Evolutionary conservation across 2,797 vertebrate genomes (phyloP).

Genomic region (Trichosurus vulpecula): DNA sequence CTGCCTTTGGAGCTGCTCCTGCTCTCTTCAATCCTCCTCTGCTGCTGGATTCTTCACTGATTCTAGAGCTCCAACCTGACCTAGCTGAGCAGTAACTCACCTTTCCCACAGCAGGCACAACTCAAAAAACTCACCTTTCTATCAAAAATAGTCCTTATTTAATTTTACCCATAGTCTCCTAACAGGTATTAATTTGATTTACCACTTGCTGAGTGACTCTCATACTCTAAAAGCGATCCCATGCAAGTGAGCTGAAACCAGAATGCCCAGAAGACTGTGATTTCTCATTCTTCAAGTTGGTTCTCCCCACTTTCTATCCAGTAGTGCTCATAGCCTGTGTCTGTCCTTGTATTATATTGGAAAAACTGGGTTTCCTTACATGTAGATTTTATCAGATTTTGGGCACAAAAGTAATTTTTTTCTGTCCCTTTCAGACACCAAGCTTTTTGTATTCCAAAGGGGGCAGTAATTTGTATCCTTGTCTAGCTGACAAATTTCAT

Average conservation of each 20-base stretch:
- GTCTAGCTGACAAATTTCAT: neutral
- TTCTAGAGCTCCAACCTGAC: neutral
- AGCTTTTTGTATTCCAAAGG: neutral
- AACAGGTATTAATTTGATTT: neutral
- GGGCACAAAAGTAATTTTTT: neutral
- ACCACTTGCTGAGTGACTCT: neutral
- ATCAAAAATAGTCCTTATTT: neutral
- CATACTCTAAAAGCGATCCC: neutral
- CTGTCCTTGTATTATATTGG: neutral
- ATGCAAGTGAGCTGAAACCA: neutral
- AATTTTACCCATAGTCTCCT: neutral
- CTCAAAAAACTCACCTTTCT: neutral
- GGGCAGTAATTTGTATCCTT: neutral
- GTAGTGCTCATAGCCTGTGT: neutral
- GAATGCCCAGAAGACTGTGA: neutral
- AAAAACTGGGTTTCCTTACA: neutral
- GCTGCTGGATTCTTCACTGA: neutral
- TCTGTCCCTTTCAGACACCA: neutral
- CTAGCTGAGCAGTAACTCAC: neutral
- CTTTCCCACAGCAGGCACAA: neutral
- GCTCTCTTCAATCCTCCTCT: neutral
- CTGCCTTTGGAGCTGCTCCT: neutral
- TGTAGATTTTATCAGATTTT: neutral
- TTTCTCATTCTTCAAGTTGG: neutral
- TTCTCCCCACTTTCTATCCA: neutral